Conservation (phyloP, 2,113 vertebrate genomes). For the Benitochromis conjunctus region DNA sequence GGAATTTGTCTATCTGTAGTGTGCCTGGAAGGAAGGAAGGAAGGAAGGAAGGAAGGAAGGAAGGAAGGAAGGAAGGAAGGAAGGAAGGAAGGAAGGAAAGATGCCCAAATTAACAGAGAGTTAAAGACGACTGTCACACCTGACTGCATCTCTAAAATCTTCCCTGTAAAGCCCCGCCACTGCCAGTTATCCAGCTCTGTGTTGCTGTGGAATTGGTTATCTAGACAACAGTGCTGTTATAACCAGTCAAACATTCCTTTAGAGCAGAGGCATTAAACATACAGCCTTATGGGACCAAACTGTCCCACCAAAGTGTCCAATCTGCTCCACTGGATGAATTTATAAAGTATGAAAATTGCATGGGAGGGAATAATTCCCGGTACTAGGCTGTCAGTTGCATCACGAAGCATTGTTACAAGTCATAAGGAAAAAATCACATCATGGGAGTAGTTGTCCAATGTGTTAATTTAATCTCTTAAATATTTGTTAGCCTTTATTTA, state of each 20-base stretch:
- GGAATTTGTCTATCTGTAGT: neutral
- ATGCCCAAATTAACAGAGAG: neutral
- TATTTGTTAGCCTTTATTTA: neutral
- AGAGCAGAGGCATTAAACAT: neutral
- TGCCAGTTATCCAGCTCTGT: neutral
- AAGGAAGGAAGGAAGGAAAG: neutral
- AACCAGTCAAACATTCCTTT: neutral
- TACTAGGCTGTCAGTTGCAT: neutral
- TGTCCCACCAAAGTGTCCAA: neutral
- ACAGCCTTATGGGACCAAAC: neutral
- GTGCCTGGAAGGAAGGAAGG: neutral
- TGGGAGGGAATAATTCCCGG: neutral
- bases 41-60: neutral
- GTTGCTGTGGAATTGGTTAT: neutral
- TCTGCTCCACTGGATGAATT: neutral
- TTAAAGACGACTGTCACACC: neutral
- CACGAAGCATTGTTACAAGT: neutral
- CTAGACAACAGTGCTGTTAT: neutral
- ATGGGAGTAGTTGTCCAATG: neutral
- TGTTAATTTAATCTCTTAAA: neutral
- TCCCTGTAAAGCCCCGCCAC: neutral
- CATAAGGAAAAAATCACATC: neutral
- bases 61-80: neutral
- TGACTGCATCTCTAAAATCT: neutral
- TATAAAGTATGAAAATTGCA: neutral